A percentile compares a stretch with the other conserved stretches of the same genome.
These are phyloP conservation scores for Mactromeris polynyma DNA, from an alignment of 2,888 invertebrate genomes.

Conservation along the genomic window DNA sequence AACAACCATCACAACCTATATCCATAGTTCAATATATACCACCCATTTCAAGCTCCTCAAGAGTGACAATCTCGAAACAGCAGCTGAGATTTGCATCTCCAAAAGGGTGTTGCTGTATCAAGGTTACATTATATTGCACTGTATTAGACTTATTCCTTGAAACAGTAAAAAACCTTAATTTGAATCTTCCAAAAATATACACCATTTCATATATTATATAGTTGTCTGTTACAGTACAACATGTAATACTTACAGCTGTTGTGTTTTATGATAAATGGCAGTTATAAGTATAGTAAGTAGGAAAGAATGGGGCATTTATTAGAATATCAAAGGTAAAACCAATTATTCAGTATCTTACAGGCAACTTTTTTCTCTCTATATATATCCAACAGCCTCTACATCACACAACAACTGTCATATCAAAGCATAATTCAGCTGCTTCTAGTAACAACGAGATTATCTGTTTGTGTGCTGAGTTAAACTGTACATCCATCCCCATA, in stretches of 20 bases:
- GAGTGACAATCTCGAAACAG: no score
- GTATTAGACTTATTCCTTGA: no score
- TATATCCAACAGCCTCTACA: background rate
- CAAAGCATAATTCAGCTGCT: constrained; percentile 1
- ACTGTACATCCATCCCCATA: background rate
- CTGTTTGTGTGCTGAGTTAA: background rate
- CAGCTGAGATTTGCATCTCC: no score
- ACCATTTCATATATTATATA: background rate
- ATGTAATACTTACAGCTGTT: background rate
- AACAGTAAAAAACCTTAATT: no score
- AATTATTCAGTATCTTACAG: background rate
- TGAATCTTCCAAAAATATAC: background rate
- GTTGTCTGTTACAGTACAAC: background rate
- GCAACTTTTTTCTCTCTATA: background rate
- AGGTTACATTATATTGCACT: background rate
- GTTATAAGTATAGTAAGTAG: background rate
- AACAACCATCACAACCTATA: no score
- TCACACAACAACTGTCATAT: constrained; percentile 6
- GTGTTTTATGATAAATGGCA: no score
- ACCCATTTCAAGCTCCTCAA: no score
- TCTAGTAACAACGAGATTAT: background rate
- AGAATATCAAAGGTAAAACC: background rate
- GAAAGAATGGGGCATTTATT: constrained; percentile 10
- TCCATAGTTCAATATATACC: no score
- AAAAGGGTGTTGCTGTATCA: no score